Evolutionary conservation across 2,797 vertebrate species (phyloP), one percentile per base, ranked within the genome.

Genomic region (Platyrinchus mystaceus): DNA sequence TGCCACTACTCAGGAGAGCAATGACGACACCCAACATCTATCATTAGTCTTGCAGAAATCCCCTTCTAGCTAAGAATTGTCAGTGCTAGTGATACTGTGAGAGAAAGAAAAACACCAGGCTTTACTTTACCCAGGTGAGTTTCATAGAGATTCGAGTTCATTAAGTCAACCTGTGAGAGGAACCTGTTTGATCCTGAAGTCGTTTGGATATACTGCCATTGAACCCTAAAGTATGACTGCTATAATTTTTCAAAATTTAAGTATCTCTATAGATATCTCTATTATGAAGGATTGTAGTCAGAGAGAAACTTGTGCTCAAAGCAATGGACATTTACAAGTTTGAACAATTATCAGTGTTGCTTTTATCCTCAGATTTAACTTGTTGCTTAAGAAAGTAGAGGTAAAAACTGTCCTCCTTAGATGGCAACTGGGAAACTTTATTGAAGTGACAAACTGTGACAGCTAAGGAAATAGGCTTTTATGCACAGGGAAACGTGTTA

Each of bases 401-500:
- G 20, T 67, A 63, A 84, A 90, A 95, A 55, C 28, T 53, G 12
- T 73, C 50, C 44, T 86, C 34, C 67, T 66, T 70, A 85, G 77
- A 94, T 87, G 49, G 32, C 47, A 89, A 91, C 39, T 17, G 12
- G 58, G 58, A 91, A 92, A 89, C 84, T 94, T 94, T 63, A 77
- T 27, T 79, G 59, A 95, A 93, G 77, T 87, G 71, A 87, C 79
- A 93, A 85, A 95, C 68, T 74, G 69, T 93, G 84, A 84, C 87
- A 90, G 68, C 80, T 89, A 81, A 95, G 84, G 67, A 93, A 96
- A 93, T 63, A 43, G 64, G 80, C 52, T 94, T 95, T 96, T 95
- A 93, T 91, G 74, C 32, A 77, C 50, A 88, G 66, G 62, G 49
- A 95, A 93, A 79, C 75, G 84, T 37, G 50, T 94, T 94, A 93